Conservation (phyloP, 2,797 vertebrate genomes). For the Sebastiscus albofasciatus region DNA sequence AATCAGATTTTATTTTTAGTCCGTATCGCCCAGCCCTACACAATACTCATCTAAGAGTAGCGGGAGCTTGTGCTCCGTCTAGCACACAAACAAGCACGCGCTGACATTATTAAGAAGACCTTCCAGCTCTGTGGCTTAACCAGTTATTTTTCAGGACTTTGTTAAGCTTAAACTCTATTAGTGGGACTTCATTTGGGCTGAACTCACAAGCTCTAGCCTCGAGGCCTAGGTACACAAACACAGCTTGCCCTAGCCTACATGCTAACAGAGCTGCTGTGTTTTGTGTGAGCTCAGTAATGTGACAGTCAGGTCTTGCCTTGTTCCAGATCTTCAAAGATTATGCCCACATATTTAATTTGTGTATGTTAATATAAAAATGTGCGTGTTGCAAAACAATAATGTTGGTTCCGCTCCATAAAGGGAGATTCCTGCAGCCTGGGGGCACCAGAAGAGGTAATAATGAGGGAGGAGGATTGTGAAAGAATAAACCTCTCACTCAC, state of each 20-base stretch:
- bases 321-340: constrained; percentile 1
- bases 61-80: neutral
- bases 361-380: constrained; percentile 29
- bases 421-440: constrained; percentile 43
- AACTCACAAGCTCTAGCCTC: constrained; percentile 37
- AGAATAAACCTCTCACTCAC: constrained; percentile 42
- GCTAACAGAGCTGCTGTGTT: constrained; percentile 7
- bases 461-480: constrained; percentile 51
- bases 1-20: no score
- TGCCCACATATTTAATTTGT: constrained; percentile 25
- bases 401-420: constrained; percentile 42
- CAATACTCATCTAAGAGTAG: neutral
- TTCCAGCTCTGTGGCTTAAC: constrained; percentile 28
- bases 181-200: constrained; percentile 53
- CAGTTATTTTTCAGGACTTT: constrained; percentile 41
- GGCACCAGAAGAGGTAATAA: constrained; percentile 58
- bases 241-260: neutral
- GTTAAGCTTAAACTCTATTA: constrained; percentile 60
- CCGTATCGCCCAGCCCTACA: neutral
- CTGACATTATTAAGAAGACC: constrained; percentile 40
- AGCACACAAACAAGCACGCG: neutral
- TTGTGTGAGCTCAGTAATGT: neutral
- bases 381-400: constrained; percentile 42
- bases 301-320: neutral
- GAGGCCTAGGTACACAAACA: constrained; percentile 11